Conservation (phyloP, 2,113 vertebrate species). For the Eudyptes chrysolophus region DNA sequence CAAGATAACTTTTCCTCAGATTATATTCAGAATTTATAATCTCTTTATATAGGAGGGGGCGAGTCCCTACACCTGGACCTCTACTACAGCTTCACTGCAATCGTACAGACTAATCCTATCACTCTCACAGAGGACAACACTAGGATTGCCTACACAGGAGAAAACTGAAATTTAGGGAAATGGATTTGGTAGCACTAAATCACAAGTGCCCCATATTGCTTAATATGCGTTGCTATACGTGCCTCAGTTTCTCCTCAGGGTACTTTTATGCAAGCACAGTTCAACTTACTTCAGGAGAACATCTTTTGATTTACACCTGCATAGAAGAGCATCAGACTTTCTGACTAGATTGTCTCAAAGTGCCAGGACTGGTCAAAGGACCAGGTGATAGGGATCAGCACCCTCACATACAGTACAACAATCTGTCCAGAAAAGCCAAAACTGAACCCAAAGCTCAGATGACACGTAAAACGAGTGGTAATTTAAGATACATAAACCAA, state of each 20-base stretch:
- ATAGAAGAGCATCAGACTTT: background rate
- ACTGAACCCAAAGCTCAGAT: background rate
- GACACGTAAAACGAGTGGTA: background rate
- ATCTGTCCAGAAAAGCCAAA: background rate
- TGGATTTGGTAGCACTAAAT: background rate
- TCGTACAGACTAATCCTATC: slow-evolving; percentile 72
- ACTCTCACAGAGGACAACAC: slow-evolving; percentile 18
- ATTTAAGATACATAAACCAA: background rate
- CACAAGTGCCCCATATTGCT: background rate
- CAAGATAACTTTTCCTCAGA: slow-evolving; percentile 77
- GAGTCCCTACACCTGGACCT: slow-evolving; percentile 71
- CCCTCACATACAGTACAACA: background rate
- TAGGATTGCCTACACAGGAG: background rate
- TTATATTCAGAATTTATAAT: slow-evolving; percentile 82
- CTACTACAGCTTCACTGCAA: slow-evolving; percentile 47
- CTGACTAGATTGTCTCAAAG: background rate
- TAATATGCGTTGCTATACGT: accelerated
- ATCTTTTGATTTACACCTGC: background rate
- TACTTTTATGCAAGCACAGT: background rate
- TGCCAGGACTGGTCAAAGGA: background rate
- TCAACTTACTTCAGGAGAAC: background rate
- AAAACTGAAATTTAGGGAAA: background rate
- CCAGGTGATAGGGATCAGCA: accelerated
- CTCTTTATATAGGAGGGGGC: slow-evolving; percentile 77
- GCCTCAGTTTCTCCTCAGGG: background rate